A percentile compares a stretch with the other conserved stretches of the same genome.
Evolutionary conservation across 2,113 vertebrate genomes (phyloP).

Genomic region (Hydrochoerus hydrochaeris): DNA sequence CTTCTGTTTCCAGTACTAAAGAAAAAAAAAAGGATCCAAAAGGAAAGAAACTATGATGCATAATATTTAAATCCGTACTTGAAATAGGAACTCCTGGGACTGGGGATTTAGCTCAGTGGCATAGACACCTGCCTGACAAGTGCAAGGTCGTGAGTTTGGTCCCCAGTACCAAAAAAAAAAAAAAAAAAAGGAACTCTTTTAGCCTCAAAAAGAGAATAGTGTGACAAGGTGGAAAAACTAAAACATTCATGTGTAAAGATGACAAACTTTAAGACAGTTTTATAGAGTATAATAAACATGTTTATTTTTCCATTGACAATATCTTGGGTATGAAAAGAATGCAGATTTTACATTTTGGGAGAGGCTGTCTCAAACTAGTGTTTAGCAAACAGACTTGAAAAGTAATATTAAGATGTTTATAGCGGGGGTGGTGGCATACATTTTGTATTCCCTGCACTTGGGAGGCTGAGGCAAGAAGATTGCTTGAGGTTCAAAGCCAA

Average conservation of each 20-base stretch:
- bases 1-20: too few relatives aligned
- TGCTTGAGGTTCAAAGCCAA: neutral
- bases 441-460: neutral
- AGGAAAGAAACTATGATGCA: neutral
- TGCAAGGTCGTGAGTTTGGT: too few relatives aligned
- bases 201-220: neutral
- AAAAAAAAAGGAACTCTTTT: neutral
- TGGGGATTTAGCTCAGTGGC: too few relatives aligned
- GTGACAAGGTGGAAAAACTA: constrained; percentile 8
- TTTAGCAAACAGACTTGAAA: constrained; percentile 14
- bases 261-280: neutral
- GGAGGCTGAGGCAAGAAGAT: neutral
- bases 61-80: neutral
- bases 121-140: too few relatives aligned
- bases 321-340: neutral
- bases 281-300: neutral
- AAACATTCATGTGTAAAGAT: neutral
- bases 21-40: neutral
- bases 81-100: neutral
- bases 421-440: neutral
- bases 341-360: neutral
- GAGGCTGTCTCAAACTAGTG: neutral
- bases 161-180: too few relatives aligned
- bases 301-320: constrained; percentile 1
- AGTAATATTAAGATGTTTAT: neutral